These are phyloP conservation scores for Sisor rabdophorus DNA, from an alignment of 2,113 vertebrate genomes.

Conservation along the genomic window DNA sequence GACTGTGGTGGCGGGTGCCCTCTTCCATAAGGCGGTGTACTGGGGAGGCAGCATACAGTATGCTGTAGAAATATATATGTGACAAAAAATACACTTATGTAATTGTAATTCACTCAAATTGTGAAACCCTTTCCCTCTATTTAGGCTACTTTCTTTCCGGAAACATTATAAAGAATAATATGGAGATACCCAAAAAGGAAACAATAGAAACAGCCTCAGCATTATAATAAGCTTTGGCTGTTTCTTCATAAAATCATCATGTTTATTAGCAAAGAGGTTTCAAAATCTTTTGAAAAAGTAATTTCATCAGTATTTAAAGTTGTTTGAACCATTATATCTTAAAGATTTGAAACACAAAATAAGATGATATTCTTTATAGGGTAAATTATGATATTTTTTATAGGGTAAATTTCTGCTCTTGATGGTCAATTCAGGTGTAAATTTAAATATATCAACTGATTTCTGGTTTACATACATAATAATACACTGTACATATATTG, in stretches of 20 bases:
- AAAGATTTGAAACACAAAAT: slow-evolving; percentile 70
- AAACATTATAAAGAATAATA: slow-evolving; percentile 41
- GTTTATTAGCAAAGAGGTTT: slow-evolving; percentile 43
- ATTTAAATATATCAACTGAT: too few relatives aligned
- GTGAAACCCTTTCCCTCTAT: neutral
- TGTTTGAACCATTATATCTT: slow-evolving; percentile 60
- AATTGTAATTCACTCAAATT: slow-evolving; percentile 30
- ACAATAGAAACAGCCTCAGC: neutral
- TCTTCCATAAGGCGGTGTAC: too few relatives aligned
- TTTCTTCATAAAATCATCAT: slow-evolving; percentile 23
- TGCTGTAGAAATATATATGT: too few relatives aligned
- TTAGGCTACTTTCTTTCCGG: slow-evolving; percentile 16
- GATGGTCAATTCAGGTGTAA: too few relatives aligned
- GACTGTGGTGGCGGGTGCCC: too few relatives aligned
- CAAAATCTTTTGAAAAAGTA: slow-evolving; percentile 57
- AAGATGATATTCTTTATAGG: too few relatives aligned
- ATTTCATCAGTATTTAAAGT: slow-evolving; percentile 51
- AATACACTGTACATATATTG: too few relatives aligned
- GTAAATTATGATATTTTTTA: too few relatives aligned
- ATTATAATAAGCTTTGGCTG: neutral
- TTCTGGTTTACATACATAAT: too few relatives aligned
- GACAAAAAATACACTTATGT: neutral
- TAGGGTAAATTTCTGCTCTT: too few relatives aligned
- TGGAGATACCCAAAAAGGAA: neutral
- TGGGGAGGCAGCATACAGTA: too few relatives aligned